Conservation (phyloP, 2,888 invertebrate species). For the Xylota sylvarum region DNA sequence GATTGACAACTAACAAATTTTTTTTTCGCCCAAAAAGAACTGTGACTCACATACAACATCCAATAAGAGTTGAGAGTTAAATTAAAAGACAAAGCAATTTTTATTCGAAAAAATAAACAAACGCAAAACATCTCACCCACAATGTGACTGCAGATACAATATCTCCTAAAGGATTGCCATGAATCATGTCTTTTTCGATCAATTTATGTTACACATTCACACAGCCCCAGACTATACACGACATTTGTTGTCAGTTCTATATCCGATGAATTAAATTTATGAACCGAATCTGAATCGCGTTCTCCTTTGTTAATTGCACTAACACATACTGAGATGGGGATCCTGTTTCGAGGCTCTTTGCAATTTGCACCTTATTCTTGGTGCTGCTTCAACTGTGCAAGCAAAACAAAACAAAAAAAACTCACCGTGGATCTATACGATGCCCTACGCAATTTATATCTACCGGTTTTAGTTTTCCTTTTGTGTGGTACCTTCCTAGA, state of each 20-base stretch:
- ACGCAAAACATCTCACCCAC: not conserved
- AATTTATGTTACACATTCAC: conserved; percentile 49
- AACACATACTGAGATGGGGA: conserved; percentile 5
- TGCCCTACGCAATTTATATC: conserved; percentile 66
- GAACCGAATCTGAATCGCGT: conserved; percentile 61
- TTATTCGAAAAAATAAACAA: not conserved
- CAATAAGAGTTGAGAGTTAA: conserved; percentile 21
- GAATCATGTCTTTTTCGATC: conserved; percentile 68
- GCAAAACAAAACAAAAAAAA: not conserved
- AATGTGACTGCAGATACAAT: conserved; percentile 25
- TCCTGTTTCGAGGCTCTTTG: conserved; percentile 55
- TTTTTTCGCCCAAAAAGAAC: conserved; percentile 3
- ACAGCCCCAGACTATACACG: conserved; percentile 35
- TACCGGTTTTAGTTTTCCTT: conserved; percentile 57
- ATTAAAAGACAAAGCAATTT: conserved; percentile 31
- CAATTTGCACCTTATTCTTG: conserved; percentile 64
- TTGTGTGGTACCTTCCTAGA: conserved; percentile 25
- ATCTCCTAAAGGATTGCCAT: conserved; percentile 67
- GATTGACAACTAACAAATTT: conserved; percentile 51
- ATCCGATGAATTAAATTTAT: conserved; percentile 75
- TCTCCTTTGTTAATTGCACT: conserved; percentile 68
- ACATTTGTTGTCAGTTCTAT: conserved; percentile 63
- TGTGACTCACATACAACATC: conserved; percentile 14
- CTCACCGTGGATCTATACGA: not conserved
- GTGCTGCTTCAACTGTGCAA: conserved; percentile 4